A percentile compares a stretch with the other conserved stretches of the same genome.
Evolutionary conservation across 2,888 invertebrate genomes (phyloP).

Genomic region (Caenorhabditis doughertyi): DNA sequence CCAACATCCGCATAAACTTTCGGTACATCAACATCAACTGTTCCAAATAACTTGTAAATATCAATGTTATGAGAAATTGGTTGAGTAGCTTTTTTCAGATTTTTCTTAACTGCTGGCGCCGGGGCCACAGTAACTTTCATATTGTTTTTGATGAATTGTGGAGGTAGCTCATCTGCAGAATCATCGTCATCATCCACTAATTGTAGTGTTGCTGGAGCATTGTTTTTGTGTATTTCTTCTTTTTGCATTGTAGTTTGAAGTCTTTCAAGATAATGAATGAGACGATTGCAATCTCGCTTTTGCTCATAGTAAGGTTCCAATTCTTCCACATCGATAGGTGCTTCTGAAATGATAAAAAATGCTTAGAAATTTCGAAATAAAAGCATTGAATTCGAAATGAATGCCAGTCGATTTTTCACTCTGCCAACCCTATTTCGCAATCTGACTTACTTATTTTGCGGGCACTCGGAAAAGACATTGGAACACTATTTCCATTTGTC

Average conservation of each 20-base stretch:
- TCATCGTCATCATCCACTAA: slow-evolving; percentile 55
- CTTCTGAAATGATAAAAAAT: slow-evolving; percentile 42
- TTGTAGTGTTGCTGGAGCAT: neutral
- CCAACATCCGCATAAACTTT: slow-evolving; percentile 69
- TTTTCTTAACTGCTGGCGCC: slow-evolving; percentile 23
- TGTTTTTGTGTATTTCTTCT: slow-evolving; percentile 19
- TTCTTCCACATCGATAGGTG: slow-evolving; percentile 69
- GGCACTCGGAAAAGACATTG: slow-evolving; percentile 56
- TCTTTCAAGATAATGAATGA: slow-evolving; percentile 73
- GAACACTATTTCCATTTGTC: slow-evolving; percentile 40
- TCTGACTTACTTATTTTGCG: slow-evolving; percentile 47
- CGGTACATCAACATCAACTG: slow-evolving; percentile 72
- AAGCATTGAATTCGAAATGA: slow-evolving; percentile 5
- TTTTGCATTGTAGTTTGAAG: slow-evolving; percentile 37
- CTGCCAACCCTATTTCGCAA: slow-evolving; percentile 15
- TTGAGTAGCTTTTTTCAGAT: slow-evolving; percentile 60
- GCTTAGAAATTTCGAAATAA: neutral
- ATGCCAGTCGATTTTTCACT: neutral
- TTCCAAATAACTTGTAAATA: slow-evolving; percentile 72
- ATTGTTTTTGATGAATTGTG: slow-evolving; percentile 31
- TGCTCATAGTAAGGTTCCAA: slow-evolving; percentile 78
- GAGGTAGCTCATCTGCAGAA: slow-evolving; percentile 68
- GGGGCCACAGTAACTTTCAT: slow-evolving; percentile 18
- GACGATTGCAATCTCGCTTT: slow-evolving; percentile 73
- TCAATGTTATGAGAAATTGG: slow-evolving; percentile 77